phyloP scores from a whole-genome alignment of 2,888 invertebrate genomes.

The Antheraea yamamai region DNA sequence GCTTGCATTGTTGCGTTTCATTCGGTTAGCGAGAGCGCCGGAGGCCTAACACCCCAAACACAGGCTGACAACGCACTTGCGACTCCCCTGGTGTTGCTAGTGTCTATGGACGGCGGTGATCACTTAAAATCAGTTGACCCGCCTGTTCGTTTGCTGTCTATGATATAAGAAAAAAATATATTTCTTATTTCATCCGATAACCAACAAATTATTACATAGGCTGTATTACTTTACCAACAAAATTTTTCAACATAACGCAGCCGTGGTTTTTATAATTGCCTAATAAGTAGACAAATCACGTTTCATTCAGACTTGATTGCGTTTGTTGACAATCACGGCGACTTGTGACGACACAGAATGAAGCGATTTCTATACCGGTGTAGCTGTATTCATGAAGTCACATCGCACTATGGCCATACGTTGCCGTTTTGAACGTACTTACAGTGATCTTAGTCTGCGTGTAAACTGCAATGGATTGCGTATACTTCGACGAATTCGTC shows the following conservation, averaged over 20 bases:
- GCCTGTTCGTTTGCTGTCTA: no score
- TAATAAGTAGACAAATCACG: conserved; percentile 59
- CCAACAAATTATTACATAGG: background rate
- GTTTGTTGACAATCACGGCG: conserved; percentile 57
- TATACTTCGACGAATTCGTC: conserved; percentile 25
- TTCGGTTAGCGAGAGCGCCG: no score
- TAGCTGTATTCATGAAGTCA: conserved; percentile 26
- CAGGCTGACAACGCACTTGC: no score
- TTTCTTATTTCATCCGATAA: background rate
- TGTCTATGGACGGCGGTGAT: no score
- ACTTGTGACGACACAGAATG: conserved; percentile 53
- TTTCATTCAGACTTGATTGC: conserved; percentile 50
- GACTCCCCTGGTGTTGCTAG: no score
- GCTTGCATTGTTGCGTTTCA: no score
- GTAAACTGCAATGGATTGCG: conserved; percentile 32
- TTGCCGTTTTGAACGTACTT: conserved; percentile 24
- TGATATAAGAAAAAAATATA: no score
- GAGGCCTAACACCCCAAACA: no score
- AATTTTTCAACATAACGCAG: conserved; percentile 17
- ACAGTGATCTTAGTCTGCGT: conserved; percentile 20
- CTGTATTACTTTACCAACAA: conserved; percentile 5
- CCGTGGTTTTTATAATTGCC: conserved; percentile 44
- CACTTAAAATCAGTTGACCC: no score
- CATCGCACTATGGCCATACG: conserved; percentile 29
- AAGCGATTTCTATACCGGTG: conserved; percentile 53